Base-by-base conservation (phyloP, 53 echinoderm and acorn worm species). In the Glandiceps talaboti region DNA sequence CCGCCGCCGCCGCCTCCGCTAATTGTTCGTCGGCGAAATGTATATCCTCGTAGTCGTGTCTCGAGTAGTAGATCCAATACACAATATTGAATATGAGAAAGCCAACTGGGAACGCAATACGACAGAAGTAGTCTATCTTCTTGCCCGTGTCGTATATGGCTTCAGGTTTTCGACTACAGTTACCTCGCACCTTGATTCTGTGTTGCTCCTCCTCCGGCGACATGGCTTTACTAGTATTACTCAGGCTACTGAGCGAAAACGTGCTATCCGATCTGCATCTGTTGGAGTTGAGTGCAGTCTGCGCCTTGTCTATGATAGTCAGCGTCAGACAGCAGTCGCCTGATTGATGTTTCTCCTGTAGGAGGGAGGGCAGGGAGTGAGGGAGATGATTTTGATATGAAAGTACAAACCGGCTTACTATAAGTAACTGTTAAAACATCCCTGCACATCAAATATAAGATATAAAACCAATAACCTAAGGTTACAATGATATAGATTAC, bases 71-170 rank as follows among this genome's bases (percentile, higher is more conserved):
- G 27, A 77, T 76, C 88, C 88, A 88, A 78, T 88, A 88, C 10
- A 74, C 88, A 27, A 82, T 31, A 32, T 88, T 88, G 80, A 88
- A 88, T 74, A 83, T 82, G 30, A 79, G 12, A 31, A 88, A 88
- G 31, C 82, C 79, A 0, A 83, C 29, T 1, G 88, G 88, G 77
- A 88, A 88, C 0, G 85, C 79, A 32, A 85, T 77, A 0, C 88
- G 85, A n/a, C 88, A 88, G 81, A 88, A 75, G 10, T 31, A 28
- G 80, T 88, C 88, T 27, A 88, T 88, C 25, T 73, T 85, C 27
- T 75, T 76, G 73, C 88, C 88, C 1, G 76, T 79, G 28, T 25
- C 27, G 74, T 76, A 76, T 25, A 29, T 28, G 25, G 33, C 33
- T 33, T 85, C 82, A 30, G 29, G 76, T 31, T 83, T 79, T 0